These are phyloP conservation scores for Xenentodon cancila DNA, from an alignment of 2,797 vertebrate genomes.

Conservation along the genomic window DNA sequence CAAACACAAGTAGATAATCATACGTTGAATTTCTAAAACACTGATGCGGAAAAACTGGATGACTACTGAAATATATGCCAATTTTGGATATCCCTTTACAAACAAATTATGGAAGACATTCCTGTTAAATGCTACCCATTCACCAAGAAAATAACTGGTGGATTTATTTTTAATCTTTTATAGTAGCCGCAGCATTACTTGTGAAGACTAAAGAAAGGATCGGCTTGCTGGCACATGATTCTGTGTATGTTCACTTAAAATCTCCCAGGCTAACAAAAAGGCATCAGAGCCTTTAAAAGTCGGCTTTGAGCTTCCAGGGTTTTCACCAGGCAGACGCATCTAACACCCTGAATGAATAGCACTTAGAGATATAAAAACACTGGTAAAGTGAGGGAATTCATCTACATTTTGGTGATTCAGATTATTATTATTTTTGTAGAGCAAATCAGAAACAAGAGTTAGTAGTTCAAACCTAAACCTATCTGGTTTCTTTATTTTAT, in stretches of 20 bases:
- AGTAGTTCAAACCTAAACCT: neutral
- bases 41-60: conserved; percentile 26
- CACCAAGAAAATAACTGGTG: conserved; percentile 18
- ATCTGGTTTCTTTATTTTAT: conserved; percentile 37
- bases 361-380: neutral
- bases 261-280: conserved; percentile 35
- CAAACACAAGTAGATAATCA: neutral
- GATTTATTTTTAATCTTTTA: neutral
- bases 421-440: neutral
- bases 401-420: neutral
- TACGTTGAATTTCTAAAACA: conserved; percentile 23
- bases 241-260: conserved; percentile 59
- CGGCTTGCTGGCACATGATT: conserved; percentile 58
- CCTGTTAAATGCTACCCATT: conserved; percentile 26
- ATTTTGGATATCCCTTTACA: conserved; percentile 16
- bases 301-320: too few species aligned
- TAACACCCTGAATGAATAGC: neutral
- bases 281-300: too few species aligned
- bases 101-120: conserved; percentile 28
- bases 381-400: neutral
- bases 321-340: too few species aligned
- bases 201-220: neutral
- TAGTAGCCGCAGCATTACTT: too few species aligned
- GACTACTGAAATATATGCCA: conserved; percentile 11
- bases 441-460: neutral